phyloP scores from a whole-genome alignment of 1,140 invertebrate genomes.

The Argopecten irradians region DNA sequence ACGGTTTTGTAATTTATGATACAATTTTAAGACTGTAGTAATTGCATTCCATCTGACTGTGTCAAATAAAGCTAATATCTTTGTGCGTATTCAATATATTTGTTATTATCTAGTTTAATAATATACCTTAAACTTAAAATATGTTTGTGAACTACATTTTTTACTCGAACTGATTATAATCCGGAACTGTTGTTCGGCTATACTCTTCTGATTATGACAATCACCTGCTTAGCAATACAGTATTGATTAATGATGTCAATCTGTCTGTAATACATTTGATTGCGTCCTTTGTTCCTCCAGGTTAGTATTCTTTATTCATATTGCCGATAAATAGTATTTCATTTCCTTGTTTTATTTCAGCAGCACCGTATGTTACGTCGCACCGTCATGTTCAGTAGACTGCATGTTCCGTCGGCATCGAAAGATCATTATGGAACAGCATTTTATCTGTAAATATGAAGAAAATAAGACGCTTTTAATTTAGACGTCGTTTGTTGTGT shows the following conservation, averaged over 20 bases:
- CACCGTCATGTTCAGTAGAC: too few species aligned
- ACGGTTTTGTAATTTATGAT: neutral
- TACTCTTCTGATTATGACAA: neutral
- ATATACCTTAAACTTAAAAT: neutral
- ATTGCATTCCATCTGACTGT: too few species aligned
- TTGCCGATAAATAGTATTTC: too few species aligned
- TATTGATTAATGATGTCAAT: neutral
- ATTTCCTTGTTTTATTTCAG: too few species aligned
- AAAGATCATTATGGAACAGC: too few species aligned
- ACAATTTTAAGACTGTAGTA: neutral
- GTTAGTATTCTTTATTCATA: neutral
- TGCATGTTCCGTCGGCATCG: too few species aligned
- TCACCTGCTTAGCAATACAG: constrained; percentile 8
- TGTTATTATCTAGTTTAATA: neutral
- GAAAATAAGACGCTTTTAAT: too few species aligned
- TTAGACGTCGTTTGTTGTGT: too few species aligned
- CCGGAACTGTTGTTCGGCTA: neutral
- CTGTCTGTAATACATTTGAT: neutral
- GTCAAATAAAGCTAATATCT: too few species aligned
- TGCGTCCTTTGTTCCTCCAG: neutral
- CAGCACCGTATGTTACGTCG: too few species aligned
- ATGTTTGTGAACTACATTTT: neutral
- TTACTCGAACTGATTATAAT: neutral
- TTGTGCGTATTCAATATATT: too few species aligned
- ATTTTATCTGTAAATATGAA: too few species aligned